phyloP scores from a whole-genome alignment of 2,113 vertebrate species.

The Beaufortia kweichowensis region DNA sequence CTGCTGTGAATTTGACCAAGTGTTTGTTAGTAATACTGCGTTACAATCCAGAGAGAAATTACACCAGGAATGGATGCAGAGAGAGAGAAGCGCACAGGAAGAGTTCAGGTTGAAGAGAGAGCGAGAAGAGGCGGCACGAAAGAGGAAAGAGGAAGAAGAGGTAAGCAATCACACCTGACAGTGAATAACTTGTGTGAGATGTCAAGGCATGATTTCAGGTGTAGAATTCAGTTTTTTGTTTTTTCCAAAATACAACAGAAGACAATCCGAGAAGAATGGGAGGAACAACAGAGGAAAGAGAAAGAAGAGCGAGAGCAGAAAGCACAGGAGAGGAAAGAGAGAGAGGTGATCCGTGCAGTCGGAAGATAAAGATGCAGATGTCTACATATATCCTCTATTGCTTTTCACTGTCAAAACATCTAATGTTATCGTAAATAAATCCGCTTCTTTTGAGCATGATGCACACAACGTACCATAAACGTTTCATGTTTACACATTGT shows the following conservation, averaged over 20 bases:
- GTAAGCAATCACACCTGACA: conserved; percentile 62
- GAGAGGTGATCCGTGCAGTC: conserved; percentile 91
- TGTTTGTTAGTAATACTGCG: background rate
- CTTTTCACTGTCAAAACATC: conserved; percentile 11
- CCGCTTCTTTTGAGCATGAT: conserved; percentile 2
- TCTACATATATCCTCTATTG: conserved; percentile 79
- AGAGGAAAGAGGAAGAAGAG: conserved; percentile 89
- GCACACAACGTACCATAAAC: background rate
- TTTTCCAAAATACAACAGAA: conserved; percentile 67
- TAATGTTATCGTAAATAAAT: background rate
- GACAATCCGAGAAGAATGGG: conserved; percentile 94
- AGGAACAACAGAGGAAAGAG: conserved; percentile 87
- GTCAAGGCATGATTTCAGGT: background rate
- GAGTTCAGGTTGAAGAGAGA: conserved; percentile 83
- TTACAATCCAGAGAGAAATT: conserved; percentile 74
- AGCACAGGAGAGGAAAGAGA: conserved; percentile 86
- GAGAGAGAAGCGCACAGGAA: conserved; percentile 88
- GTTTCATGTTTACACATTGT: background rate
- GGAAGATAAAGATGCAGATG: conserved; percentile 79
- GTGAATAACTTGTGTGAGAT: background rate
- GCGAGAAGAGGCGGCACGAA: conserved; percentile 83
- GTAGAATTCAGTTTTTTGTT: background rate
- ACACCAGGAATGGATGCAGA: conserved; percentile 88
- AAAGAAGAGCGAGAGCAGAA: conserved; percentile 82
- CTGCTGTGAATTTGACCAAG: background rate